These are phyloP conservation scores for Alethe diademata DNA, from an alignment of 2,113 vertebrate species.

Conservation along the genomic window DNA sequence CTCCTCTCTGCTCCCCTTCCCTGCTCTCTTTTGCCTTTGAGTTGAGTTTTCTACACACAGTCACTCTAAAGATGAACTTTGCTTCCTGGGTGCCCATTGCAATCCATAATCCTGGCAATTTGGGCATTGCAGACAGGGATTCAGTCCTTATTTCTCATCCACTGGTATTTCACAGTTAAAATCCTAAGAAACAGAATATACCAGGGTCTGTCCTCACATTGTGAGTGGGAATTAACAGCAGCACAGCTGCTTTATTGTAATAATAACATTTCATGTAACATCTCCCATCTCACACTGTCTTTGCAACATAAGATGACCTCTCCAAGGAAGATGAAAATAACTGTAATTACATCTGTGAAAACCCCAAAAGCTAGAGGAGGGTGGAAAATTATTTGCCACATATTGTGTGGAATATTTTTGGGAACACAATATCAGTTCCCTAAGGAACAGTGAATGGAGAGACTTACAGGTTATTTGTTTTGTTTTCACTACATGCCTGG, in stretches of 20 bases:
- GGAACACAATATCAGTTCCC: constrained; percentile 34
- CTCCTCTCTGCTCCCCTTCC: background rate
- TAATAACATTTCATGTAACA: constrained; percentile 5
- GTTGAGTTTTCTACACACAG: background rate
- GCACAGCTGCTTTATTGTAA: background rate
- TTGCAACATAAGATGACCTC: constrained; percentile 49
- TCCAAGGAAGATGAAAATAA: constrained; percentile 61
- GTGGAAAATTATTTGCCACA: constrained; percentile 33
- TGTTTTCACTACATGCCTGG: background rate
- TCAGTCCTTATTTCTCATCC: background rate
- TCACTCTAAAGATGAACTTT: background rate
- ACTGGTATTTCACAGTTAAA: background rate
- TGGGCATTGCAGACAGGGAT: background rate
- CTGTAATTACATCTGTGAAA: constrained; percentile 66
- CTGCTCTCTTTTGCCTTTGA: background rate
- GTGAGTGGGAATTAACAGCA: background rate
- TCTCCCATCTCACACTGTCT: constrained; percentile 45
- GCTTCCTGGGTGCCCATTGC: background rate
- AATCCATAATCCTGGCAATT: background rate
- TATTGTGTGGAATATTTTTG: constrained; percentile 51
- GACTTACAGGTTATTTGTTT: background rate
- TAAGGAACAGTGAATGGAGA: background rate
- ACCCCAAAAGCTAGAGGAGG: background rate
- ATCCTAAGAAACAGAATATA: background rate
- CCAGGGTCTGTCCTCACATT: background rate